Evolutionary conservation across 2,113 vertebrate genomes (phyloP), one percentile per base, ranked within the genome.

Genomic region (Kryptolebias marmoratus): DNA sequence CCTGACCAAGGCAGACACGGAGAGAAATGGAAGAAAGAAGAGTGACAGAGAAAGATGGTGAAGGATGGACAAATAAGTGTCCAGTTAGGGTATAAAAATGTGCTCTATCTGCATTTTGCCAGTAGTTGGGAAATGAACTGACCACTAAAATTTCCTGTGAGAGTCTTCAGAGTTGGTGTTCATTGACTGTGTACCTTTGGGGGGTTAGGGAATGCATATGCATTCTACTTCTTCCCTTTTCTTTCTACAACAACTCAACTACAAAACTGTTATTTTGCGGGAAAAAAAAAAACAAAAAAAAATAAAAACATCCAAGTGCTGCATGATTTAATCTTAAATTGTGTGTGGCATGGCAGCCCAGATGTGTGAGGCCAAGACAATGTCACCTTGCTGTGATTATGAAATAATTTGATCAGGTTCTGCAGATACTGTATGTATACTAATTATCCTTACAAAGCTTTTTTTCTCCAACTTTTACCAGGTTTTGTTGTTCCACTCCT

Each of bases 381-480:
- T 80, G 88, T 91, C 87, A 92, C 88, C 90, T 92, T 90, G 79
- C 72, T 69, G 62, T 64, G 69, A 77, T 86, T 74, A 88, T 79
- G 22, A 74, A 39, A 80, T 90, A 77, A 88, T 89, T 82, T 83
- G 82, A 90, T 84, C 78, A 83, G 64, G 45, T 71, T 70, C 69
- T 77, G 79, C 75, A 73, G 66, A 85, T 84, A 59, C 42, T 65
- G 75, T 67, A 69, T 82, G 71, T 82, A 63, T 75, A 80, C 79
- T 88, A 48, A 76, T 79, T 78, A 59, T 56, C 63, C 72, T 79
- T 54, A 68, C 31, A 32, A 57, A 32, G 68, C 60, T 14, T 79
- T 80, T 31, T 81, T 31, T 42, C 47, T 31, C 53, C 64, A 83
- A 86, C 88, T 86, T 86, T 81, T 88, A 76, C 76, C 71, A 58